Percentiles rank a stretch among this genome's conserved stretches.
Evolutionary conservation across 1,140 invertebrate genomes (phyloP).

Genomic region (Trypoxylus dichotomus): DNA sequence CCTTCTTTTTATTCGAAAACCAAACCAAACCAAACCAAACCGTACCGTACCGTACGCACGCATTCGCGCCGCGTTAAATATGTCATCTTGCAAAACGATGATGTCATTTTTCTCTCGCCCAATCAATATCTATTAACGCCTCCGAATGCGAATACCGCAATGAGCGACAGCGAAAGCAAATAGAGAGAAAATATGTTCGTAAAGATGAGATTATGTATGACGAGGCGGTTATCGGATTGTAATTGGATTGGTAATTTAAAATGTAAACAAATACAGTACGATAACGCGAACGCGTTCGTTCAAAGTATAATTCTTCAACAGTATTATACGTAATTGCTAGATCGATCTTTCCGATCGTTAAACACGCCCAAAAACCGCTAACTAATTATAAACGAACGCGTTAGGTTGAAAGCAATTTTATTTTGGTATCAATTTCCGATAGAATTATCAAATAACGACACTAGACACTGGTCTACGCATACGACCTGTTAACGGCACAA

Average conservation of each 20-base stretch:
- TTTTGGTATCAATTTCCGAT: too few relatives aligned
- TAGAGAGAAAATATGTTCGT: not conserved
- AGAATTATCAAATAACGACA: not conserved
- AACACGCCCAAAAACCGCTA: not conserved
- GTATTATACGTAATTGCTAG: too few relatives aligned
- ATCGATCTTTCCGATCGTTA: too few relatives aligned
- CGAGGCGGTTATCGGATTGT: not conserved
- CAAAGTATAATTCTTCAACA: too few relatives aligned
- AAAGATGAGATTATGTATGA: not conserved
- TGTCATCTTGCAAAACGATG: slow-evolving; percentile 5
- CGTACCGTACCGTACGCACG: not conserved
- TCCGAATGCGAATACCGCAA: not conserved
- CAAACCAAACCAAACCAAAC: too few relatives aligned
- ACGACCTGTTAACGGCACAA: not conserved
- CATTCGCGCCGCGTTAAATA: not conserved
- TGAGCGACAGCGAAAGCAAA: not conserved
- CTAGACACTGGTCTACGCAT: not conserved
- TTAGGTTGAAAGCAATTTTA: too few relatives aligned
- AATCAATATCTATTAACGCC: slow-evolving; percentile 16
- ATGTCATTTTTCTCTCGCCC: slow-evolving; percentile 6
- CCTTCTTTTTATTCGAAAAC: not conserved
- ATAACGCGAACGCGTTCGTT: too few relatives aligned
- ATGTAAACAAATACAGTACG: too few relatives aligned
- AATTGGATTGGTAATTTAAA: too few relatives aligned
- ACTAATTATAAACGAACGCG: not conserved